phyloP scores from a whole-genome alignment of 2,888 invertebrate species.

The Polietes domitor region DNA sequence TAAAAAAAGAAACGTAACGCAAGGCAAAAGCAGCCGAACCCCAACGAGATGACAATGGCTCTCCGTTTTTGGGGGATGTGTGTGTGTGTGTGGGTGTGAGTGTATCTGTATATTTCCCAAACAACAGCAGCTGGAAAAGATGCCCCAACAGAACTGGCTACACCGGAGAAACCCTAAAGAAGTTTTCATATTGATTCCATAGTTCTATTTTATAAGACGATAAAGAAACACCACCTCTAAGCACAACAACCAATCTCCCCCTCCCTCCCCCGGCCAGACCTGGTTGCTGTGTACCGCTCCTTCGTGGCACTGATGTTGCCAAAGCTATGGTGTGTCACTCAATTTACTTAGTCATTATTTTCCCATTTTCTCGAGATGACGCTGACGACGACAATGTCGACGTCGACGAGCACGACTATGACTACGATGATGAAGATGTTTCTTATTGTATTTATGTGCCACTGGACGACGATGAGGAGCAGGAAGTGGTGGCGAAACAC shows the following conservation, averaged over 20 bases:
- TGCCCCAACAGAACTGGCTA: not conserved
- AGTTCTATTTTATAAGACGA: constrained; percentile 46
- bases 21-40: not conserved
- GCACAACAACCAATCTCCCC: not conserved
- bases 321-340: constrained; percentile 55
- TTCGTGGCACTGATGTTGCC: not conserved
- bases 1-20: constrained; percentile 21
- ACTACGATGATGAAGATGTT: constrained; percentile 40
- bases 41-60: constrained; percentile 19
- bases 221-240: not conserved
- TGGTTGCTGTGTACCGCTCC: not conserved
- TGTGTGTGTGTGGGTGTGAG: not conserved
- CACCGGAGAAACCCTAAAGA: not conserved
- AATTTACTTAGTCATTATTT: constrained; percentile 67
- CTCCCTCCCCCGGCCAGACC: too few relatives aligned
- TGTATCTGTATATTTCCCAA: not conserved
- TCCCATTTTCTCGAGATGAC: constrained; percentile 55
- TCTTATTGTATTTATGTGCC: not conserved
- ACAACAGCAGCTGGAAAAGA: not conserved
- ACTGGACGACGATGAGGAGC: not conserved
- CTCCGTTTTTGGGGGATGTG: not conserved
- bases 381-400: not conserved
- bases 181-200: constrained; percentile 63
- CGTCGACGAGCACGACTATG: not conserved
- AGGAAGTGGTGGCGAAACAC: not conserved